Evolutionary conservation across 2,113 vertebrate genomes (phyloP), one percentile per base, ranked within the genome.

Genomic region (Trochalopteron elliotii): DNA sequence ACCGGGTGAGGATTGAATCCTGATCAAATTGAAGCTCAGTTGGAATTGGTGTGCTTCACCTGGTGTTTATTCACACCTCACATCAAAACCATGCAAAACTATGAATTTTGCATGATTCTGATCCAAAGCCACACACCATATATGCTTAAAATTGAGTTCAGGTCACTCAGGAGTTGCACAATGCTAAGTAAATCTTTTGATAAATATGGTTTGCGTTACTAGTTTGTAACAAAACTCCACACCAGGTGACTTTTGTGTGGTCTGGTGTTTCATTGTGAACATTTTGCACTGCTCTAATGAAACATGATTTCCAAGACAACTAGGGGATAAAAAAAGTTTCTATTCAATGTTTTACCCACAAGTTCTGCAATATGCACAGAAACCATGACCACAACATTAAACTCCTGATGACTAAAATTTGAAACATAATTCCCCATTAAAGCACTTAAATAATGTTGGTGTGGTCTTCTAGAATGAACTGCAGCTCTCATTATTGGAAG

Each of bases 161-260:
- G 92, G 82, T 96, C 93, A 94, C 87, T 91, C 93, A 95, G 83
- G 75, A 96, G 93, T 94, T 97, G 64, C 87, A 89, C 78, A 83
- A 65, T 23, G 53, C 83, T 82, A 86, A 89, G 67, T 21, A 82
- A 96, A 94, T 91, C 83, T 89, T 94, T 81, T 81, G 80, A 93
- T 93, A 93, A 96, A 97, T 97, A 92, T 93, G 91, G 90, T 95
- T 93, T 93, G 85, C 18, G n/a, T 96, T 96, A 96, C 68, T 95
- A 83, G 77, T 94, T 94, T 95, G 93, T 89, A 96, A 96, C 90
- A 14, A 95, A 96, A 93, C 95, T 96, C 94, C 93, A 74, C 92
- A 95, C 90, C 92, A 86, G 91, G 92, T 97, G 94, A 96, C 93
- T 96, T 96, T 96, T 93, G 93, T 97, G 96, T 96, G 95, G 87